Percentiles rank a stretch among this genome's conserved stretches.
These are phyloP conservation scores for Caranx ignobilis DNA, from an alignment of 2,113 vertebrate genomes.

Conservation along the genomic window DNA sequence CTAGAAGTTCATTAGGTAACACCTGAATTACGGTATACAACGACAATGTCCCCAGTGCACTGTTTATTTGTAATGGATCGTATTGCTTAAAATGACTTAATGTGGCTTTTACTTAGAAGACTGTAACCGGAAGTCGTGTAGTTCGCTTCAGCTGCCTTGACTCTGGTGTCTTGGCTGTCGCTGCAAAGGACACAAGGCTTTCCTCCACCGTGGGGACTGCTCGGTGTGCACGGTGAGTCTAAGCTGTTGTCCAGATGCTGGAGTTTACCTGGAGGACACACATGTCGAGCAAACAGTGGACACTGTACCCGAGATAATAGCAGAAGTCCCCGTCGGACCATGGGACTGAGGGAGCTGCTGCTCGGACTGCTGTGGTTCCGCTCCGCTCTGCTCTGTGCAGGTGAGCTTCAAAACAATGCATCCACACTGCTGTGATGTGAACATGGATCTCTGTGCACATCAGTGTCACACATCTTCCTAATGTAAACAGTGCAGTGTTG, in stretches of 20 bases:
- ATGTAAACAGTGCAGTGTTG: background rate
- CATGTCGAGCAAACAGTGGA: constrained; percentile 39
- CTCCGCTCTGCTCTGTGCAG: constrained; percentile 66
- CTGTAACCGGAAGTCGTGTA: fast-evolving
- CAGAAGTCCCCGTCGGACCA: constrained; percentile 56
- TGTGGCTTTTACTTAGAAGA: constrained; percentile 51
- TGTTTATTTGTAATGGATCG: background rate
- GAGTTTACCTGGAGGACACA: constrained; percentile 16
- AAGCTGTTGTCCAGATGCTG: constrained; percentile 42
- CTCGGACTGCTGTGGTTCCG: constrained; percentile 67
- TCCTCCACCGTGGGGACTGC: background rate
- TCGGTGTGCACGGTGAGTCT: background rate
- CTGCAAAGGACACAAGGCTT: constrained; percentile 65
- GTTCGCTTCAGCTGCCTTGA: background rate
- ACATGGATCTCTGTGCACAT: background rate
- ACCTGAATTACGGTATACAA: too few species aligned
- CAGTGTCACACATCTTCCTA: background rate
- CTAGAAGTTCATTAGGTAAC: too few species aligned
- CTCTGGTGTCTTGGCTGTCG: background rate
- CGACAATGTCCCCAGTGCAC: background rate
- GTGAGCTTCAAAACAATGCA: constrained; percentile 69
- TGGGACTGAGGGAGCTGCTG: constrained; percentile 61
- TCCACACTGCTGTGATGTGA: background rate
- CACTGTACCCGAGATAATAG: constrained; percentile 30
- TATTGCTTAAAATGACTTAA: background rate